phyloP scores from a whole-genome alignment of 1,140 invertebrate genomes.

The Lordiphosa mommai region DNA sequence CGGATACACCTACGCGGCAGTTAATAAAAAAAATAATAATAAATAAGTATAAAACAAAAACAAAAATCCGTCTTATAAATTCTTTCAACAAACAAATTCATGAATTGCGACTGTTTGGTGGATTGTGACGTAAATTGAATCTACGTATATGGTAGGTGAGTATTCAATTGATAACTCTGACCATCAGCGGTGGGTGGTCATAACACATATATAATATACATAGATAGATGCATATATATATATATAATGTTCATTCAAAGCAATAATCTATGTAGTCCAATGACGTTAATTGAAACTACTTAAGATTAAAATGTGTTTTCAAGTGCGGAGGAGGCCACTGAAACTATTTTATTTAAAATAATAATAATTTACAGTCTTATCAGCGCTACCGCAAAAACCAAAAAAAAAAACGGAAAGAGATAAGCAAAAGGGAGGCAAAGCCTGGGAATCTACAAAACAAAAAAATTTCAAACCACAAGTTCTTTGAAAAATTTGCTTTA shows the following conservation, averaged over 20 bases:
- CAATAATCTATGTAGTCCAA: constrained; percentile 76
- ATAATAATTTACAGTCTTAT: no score
- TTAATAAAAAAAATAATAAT: neutral
- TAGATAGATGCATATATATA: constrained; percentile 15
- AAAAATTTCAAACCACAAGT: neutral
- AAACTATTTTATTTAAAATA: no score
- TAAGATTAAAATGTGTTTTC: constrained; percentile 70
- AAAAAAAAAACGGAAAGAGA: constrained; percentile 14
- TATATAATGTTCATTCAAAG: constrained; percentile 50
- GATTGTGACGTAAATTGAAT: constrained; percentile 61
- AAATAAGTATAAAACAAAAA: neutral
- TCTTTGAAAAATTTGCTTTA: constrained; percentile 24
- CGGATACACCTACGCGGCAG: constrained; percentile 16
- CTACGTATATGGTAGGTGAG: constrained; percentile 13
- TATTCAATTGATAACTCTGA: constrained; percentile 23
- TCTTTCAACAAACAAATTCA: constrained; percentile 36
- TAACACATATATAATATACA: constrained; percentile 30
- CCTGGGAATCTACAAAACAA: constrained; percentile 3
- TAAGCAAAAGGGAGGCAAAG: neutral
- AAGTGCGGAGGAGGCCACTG: constrained; percentile 37
- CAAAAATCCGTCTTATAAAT: constrained; percentile 12
- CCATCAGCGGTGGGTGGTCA: constrained; percentile 57
- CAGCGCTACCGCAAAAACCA: neutral
- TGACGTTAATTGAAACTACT: constrained; percentile 78
- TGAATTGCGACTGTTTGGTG: constrained; percentile 47